Conservation (phyloP, 2,888 invertebrate species). For the Dendrolimus houi region DNA sequence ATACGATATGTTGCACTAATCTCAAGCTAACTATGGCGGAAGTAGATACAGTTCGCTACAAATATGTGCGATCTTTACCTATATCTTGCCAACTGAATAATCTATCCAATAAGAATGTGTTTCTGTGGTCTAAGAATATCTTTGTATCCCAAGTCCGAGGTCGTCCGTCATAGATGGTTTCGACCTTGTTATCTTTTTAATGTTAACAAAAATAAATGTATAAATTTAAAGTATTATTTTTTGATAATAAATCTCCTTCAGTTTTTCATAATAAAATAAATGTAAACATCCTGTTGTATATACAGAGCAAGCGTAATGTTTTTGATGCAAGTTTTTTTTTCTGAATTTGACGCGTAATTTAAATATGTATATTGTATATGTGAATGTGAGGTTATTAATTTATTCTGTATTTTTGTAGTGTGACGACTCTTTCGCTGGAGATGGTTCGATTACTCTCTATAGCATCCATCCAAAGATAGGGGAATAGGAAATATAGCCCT, state of each 20-base stretch:
- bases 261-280: constrained; percentile 6
- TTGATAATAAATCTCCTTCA: constrained; percentile 3
- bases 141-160: constrained; percentile 16
- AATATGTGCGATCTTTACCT: too few species aligned
- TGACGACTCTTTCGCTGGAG: too few species aligned
- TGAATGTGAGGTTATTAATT: not conserved
- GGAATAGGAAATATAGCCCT: too few species aligned
- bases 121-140: constrained; percentile 3
- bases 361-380: constrained; percentile 1
- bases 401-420: too few species aligned
- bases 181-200: constrained; percentile 26
- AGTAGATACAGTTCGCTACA: too few species aligned
- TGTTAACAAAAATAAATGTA: constrained; percentile 21
- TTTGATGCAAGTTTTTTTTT: not conserved
- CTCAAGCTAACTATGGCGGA: too few species aligned
- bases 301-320: constrained; percentile 1
- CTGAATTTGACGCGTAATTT: not conserved
- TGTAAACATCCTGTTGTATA: constrained; percentile 33
- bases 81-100: too few species aligned
- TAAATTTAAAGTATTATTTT: not conserved
- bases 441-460: too few species aligned
- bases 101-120: too few species aligned
- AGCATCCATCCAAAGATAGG: too few species aligned
- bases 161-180: constrained; percentile 20
- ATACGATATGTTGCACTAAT: too few species aligned